A percentile compares a stretch with the other conserved stretches of the same genome.
These are phyloP conservation scores for Melanotaenia maccullochi DNA, from an alignment of 2,797 vertebrate species.

Conservation along the genomic window DNA sequence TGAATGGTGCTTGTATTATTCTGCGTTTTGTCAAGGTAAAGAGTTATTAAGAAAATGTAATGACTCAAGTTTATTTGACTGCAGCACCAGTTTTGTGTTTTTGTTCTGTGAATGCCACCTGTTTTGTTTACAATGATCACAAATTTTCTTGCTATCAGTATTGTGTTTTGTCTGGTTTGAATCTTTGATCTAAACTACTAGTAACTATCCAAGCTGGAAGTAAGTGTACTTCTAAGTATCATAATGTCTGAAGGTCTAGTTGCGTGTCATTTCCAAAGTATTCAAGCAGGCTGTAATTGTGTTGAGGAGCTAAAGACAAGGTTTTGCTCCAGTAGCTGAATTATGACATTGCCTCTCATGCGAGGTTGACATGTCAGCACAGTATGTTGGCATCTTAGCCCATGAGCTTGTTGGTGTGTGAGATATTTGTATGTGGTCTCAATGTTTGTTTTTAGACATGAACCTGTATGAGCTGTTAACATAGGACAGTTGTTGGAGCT, in stretches of 20 bases:
- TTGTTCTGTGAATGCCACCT: conserved; percentile 39
- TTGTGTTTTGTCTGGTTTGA: conserved; percentile 40
- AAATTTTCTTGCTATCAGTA: conserved; percentile 42
- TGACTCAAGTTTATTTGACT: conserved; percentile 20
- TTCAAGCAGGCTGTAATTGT: conserved; percentile 78
- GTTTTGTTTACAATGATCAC: conserved; percentile 53
- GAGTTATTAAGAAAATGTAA: conserved; percentile 14
- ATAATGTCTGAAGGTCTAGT: conserved; percentile 74
- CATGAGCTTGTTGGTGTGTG: conserved; percentile 10
- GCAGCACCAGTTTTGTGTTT: conserved; percentile 22
- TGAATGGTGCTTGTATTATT: conserved; percentile 9
- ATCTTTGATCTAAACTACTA: conserved; percentile 62
- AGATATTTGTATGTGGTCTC: conserved; percentile 2
- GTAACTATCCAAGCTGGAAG: conserved; percentile 46
- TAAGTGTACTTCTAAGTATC: conserved; percentile 57
- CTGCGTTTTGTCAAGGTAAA: conserved; percentile 3
- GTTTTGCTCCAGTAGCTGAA: conserved; percentile 48
- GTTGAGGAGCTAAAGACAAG: conserved; percentile 66
- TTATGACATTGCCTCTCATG: conserved; percentile 37
- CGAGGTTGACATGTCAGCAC: conserved; percentile 30
- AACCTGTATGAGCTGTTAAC: conserved; percentile 26
- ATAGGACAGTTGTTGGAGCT: conserved; percentile 17
- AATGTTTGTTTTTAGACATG: neutral
- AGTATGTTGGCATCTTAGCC: conserved; percentile 6
- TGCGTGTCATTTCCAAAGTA: conserved; percentile 76